A percentile compares a stretch with the other conserved stretches of the same genome.
Conservation (phyloP, 2,888 invertebrate species). For the Lasioglossum morio region DNA sequence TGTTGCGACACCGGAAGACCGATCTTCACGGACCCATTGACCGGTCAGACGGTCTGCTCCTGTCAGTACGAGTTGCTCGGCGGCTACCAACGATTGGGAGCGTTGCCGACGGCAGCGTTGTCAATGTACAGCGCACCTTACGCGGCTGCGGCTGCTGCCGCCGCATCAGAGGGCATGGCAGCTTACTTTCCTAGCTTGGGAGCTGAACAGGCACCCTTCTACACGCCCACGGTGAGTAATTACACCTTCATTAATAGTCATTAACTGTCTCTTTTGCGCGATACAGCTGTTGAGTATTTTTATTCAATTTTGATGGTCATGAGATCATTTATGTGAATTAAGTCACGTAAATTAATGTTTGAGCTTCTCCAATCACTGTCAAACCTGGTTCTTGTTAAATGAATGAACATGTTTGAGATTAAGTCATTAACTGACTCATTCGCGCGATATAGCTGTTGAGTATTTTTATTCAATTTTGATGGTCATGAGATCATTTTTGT, state of each 20-base stretch:
- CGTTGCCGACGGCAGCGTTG: constrained; percentile 88
- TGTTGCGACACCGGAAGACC: constrained; percentile 97
- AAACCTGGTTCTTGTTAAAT: too few relatives aligned
- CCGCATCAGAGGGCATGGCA: constrained; percentile 89
- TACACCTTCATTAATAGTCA: background rate
- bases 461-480: background rate
- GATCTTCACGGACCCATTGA: constrained; percentile 95
- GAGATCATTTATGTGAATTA: background rate
- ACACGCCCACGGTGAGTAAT: constrained; percentile 92
- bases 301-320: background rate
- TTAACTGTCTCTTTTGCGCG: background rate
- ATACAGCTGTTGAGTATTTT: background rate
- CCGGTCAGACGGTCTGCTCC: constrained; percentile 95
- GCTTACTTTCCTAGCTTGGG: constrained; percentile 94
- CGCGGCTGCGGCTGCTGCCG: constrained; percentile 88
- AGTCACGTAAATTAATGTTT: background rate
- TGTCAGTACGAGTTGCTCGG: constrained; percentile 95
- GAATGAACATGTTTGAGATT: too few relatives aligned
- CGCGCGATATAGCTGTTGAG: background rate
- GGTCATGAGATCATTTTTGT: background rate
- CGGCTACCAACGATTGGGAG: constrained; percentile 92
- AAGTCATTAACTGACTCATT: background rate
- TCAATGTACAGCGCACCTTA: constrained; percentile 93
- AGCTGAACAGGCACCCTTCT: constrained; percentile 94
- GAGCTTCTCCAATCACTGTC: too few relatives aligned